Conservation (phyloP, 2,113 vertebrate species). For the Rutilus rutilus region DNA sequence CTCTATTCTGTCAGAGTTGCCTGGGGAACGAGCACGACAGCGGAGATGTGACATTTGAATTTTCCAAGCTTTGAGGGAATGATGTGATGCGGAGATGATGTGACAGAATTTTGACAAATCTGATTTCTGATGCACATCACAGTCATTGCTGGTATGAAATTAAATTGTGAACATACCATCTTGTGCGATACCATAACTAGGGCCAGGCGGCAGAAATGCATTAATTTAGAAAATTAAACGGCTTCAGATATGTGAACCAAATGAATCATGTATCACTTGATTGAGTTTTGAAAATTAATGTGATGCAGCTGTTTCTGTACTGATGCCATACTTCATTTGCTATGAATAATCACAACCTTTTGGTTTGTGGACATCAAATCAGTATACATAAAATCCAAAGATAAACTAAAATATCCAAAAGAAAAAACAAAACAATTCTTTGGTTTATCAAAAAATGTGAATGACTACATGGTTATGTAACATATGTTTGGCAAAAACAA, state of each 20-base stretch:
- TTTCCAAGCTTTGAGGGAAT: not conserved
- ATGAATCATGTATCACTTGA: not conserved
- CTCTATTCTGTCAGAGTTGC: not conserved
- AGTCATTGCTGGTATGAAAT: constrained; percentile 3
- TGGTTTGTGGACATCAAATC: no score
- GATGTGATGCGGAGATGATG: not conserved
- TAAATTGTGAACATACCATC: not conserved
- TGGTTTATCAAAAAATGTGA: no score
- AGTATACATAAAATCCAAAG: no score
- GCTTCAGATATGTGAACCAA: not conserved
- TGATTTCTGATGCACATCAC: not conserved
- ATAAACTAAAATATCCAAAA: no score
- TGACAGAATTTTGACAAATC: constrained; percentile 11
- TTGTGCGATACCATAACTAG: not conserved
- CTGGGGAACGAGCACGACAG: not conserved
- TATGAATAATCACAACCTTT: not conserved
- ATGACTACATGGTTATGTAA: no score
- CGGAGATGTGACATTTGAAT: constrained; percentile 12
- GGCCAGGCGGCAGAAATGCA: not conserved
- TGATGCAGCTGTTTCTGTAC: not conserved
- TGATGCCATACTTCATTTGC: not conserved
- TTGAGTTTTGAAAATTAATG: not conserved
- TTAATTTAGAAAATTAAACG: not conserved
- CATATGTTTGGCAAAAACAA: no score
- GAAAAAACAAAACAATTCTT: no score